Evolutionary conservation across 2,888 invertebrate species (phyloP).

Genomic region (Villa cingulata): DNA sequence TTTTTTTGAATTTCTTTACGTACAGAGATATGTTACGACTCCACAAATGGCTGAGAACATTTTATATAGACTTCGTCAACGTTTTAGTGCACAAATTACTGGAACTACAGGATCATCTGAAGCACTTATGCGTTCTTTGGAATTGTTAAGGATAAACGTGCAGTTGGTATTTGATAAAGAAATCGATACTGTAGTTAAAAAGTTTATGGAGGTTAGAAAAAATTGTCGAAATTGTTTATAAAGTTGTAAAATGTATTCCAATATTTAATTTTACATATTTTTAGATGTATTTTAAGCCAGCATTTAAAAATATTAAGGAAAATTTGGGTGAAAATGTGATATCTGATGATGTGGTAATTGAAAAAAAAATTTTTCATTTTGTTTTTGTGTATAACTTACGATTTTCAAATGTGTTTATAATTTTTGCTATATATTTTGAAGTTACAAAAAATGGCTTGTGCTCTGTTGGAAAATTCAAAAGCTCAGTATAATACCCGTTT

Average conservation of each 20-base stretch:
- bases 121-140: constrained; percentile 39
- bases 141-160: constrained; percentile 45
- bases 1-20: neutral
- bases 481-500: constrained; percentile 26
- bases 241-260: no score
- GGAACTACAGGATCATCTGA: constrained; percentile 27
- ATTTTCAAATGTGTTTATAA: neutral
- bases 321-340: constrained; percentile 45
- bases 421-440: constrained; percentile 11
- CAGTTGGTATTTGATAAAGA: constrained; percentile 48
- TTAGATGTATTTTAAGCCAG: constrained; percentile 47
- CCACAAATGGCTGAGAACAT: constrained; percentile 32
- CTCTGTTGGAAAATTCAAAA: constrained; percentile 32
- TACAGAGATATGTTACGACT: constrained; percentile 31
- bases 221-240: no score
- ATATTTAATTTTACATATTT: no score
- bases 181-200: constrained; percentile 43
- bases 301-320: constrained; percentile 45
- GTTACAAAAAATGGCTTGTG: constrained; percentile 34
- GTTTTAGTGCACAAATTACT: constrained; percentile 22
- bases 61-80: constrained; percentile 27
- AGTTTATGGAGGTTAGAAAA: constrained; percentile 43
- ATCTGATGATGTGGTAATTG: constrained; percentile 41
- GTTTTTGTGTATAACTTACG: no score
- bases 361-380: no score